Base-by-base conservation (phyloP, 2,888 invertebrate species). In the Nysson spinosus region DNA sequence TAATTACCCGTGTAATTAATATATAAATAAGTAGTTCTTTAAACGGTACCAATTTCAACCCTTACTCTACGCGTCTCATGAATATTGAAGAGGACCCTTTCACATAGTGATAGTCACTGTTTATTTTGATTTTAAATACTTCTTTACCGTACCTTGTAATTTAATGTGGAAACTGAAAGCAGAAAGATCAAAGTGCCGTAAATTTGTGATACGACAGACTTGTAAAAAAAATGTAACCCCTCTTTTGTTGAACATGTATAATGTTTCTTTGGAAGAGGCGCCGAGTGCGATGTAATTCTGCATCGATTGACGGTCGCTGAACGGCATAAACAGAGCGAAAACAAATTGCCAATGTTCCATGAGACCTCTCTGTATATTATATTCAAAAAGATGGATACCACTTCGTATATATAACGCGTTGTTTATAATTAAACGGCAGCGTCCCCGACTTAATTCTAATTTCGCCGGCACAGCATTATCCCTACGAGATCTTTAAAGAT, bases 291-390 rank as follows among this genome's bases (percentile, higher is more conserved):
- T 57, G 64, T 34, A 57, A 32, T 58, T 54, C 42, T n/a, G 11
- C 40, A 51, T 58, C 64, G 64, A 67, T 63, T 57, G 63, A 24
- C 39, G 43, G 37, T 34, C 44, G 50, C 9, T 42, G 64, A 49
- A 57, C 64, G 50, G 14, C 47, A 64, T 51, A 67, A 67, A 64
- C 67, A 64, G 67, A 67, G 67, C 67, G 67, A 42, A 26, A 64
- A 58, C 57, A 64, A 67, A 64, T 64, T 24, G 55, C 58, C 55
- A 47, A 44, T 64, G 44, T 58, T 55, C 54, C 67, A 58, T 64
- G 58, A 67, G 58, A 55, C 49, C 60, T 58, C 54, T 1, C 44
- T 26, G 11, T 24, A 40, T 14, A 43, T 7, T 11, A 14, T 22
- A 4, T 19, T 7, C n/a, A 9, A 19, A 17, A 30, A 16, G 5